Base-by-base conservation (phyloP, 2,113 vertebrate genomes). In the Hippocampus abdominalis region DNA sequence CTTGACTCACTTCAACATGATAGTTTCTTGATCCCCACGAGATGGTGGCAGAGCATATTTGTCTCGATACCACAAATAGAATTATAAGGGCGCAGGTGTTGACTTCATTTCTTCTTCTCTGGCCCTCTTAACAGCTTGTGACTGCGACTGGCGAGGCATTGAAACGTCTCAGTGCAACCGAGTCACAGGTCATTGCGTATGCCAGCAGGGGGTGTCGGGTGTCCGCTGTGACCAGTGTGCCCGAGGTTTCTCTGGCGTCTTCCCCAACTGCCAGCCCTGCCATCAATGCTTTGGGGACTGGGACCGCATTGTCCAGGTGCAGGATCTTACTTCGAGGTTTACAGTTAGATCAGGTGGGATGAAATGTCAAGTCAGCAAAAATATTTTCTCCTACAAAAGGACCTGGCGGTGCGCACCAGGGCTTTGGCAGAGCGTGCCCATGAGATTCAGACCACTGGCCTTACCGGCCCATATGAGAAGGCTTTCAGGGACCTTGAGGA, bases 211-310 rank as follows among this genome's bases (percentile, higher is more conserved):
- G 0, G 90, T 98, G 67, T 98, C 97, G 0, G 97, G 97, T 0
- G 94, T 99, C 66, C 95, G 96, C 72, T 99, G 97, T 4, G 96
- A 99, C 86, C 95, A 96, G 82, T 99, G 97, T 23, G 95, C 97
- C 72, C 93, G 97, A 2, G 97, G 97, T 23, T 99, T 98, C 69
- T 90, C 95, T 0, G 97, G 97, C 0, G 69, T 89, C 39, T 99
- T 98, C 83, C 97, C 97, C 0, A 72, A 91, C 83, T 98, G 97
- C 81, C 91, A 95, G 73, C 94, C 96, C 36, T 99, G 97, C 81
- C 97, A 99, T 44, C 91, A 94, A 56, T 99, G 97, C 83, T 99
- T 99, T 0, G 97, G 97, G 13, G 97, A 99, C 88, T 99, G 97
- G 97, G 96, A 99, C 83, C 95, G 96, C 0, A 92, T 98, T 23